Evolutionary conservation across 2,113 vertebrate genomes (phyloP).

Genomic region (Amblyopsis rosae): DNA sequence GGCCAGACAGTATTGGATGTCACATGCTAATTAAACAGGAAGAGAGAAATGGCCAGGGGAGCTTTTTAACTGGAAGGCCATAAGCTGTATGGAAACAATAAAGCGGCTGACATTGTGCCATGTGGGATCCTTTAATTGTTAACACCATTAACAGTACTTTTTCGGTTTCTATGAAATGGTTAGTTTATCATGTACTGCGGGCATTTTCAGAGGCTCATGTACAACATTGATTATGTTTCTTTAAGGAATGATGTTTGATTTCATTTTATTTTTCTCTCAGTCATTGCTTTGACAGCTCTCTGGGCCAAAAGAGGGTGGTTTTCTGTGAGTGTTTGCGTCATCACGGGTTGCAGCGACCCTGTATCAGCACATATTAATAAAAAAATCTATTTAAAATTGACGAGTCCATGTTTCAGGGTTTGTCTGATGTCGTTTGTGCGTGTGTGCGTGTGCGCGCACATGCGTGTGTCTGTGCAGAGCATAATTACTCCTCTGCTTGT

Average conservation of each 20-base stretch:
- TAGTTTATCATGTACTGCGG: conserved; percentile 50
- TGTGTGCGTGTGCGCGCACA: not conserved
- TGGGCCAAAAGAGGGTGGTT: conserved; percentile 67
- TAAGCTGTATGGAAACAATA: conserved; percentile 16
- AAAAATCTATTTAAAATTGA: conserved; percentile 66
- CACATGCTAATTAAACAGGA: conserved; percentile 14
- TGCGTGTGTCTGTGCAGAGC: conserved; percentile 3
- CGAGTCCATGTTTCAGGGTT: conserved; percentile 37
- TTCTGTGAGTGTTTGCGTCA: conserved; percentile 71
- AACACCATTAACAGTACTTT: conserved; percentile 48
- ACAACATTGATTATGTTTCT: conserved; percentile 41
- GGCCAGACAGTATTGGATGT: conserved; percentile 54
- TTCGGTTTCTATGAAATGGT: conserved; percentile 41
- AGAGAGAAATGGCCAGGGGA: conserved; percentile 17
- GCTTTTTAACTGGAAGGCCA: conserved; percentile 35
- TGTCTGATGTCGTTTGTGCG: conserved; percentile 5
- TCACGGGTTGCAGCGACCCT: conserved; percentile 71
- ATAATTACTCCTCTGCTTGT: conserved; percentile 29
- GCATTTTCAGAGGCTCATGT: conserved; percentile 36
- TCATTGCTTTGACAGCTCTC: conserved; percentile 69
- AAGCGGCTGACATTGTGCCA: conserved; percentile 37
- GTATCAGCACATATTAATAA: conserved; percentile 78
- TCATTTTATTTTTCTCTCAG: conserved; percentile 37
- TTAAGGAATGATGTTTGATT: conserved; percentile 50
- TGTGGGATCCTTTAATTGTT: conserved; percentile 22